A percentile compares a stretch with the other conserved stretches of the same genome.
Evolutionary conservation across 2,113 vertebrate genomes (phyloP).

Genomic region (Panthera uncia): DNA sequence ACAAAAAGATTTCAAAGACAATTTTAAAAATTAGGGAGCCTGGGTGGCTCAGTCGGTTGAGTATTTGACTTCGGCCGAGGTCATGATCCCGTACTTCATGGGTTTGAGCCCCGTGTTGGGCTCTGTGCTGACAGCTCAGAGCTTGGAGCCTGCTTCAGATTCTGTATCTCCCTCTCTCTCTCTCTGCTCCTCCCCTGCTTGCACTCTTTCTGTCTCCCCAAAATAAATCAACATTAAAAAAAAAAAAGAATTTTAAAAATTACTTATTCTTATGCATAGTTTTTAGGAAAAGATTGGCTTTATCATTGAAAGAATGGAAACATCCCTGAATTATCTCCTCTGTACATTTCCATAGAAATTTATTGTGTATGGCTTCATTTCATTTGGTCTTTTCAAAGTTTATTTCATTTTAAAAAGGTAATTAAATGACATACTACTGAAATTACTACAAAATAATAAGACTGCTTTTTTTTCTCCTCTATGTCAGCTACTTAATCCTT

Average conservation of each 20-base stretch:
- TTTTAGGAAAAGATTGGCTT: constrained; percentile 25
- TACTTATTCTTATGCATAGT: not conserved
- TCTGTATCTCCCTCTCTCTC: no score
- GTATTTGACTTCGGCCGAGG: no score
- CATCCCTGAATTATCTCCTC: constrained; percentile 12
- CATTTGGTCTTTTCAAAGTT: constrained; percentile 29
- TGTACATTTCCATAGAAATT: constrained; percentile 1
- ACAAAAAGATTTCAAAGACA: not conserved
- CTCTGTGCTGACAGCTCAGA: no score
- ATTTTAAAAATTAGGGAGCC: not conserved
- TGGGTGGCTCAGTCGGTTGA: no score
- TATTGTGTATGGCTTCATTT: constrained; percentile 18
- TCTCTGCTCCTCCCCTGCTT: no score
- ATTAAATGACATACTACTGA: not conserved
- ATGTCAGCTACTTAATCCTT: not conserved
- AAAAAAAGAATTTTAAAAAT: not conserved
- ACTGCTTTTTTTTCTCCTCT: not conserved
- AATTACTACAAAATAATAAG: constrained; percentile 12
- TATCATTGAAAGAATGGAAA: constrained; percentile 33
- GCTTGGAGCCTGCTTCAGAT: no score
- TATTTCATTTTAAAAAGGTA: constrained; percentile 40
- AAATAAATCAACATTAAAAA: not conserved
- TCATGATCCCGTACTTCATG: no score
- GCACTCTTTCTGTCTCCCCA: no score
- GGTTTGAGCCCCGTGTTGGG: no score